Evolutionary conservation across 2,797 vertebrate genomes (phyloP).

Genomic region (Aselliscus stoliczkanus): DNA sequence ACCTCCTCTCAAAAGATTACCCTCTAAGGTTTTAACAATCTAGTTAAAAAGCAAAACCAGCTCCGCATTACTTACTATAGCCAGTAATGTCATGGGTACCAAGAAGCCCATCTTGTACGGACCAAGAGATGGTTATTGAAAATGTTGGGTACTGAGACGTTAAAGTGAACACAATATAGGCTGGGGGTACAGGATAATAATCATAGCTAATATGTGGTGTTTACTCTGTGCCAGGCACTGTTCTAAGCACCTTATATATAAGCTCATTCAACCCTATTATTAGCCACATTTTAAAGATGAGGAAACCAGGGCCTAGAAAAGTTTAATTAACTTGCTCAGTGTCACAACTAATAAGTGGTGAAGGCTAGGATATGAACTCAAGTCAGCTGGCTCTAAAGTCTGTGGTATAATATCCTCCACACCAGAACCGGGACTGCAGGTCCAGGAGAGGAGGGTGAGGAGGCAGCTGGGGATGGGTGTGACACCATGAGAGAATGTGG

Average conservation of each 20-base stretch:
- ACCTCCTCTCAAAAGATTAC: not conserved
- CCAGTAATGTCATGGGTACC: not conserved
- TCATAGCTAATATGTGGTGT: not conserved
- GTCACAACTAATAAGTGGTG: not conserved
- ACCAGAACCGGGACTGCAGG: not conserved
- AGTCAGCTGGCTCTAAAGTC: slow-evolving; percentile 73
- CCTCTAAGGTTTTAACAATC: not conserved
- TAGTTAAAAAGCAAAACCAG: slow-evolving; percentile 10
- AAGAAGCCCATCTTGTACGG: not conserved
- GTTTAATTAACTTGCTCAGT: slow-evolving; percentile 41
- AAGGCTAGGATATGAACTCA: slow-evolving; percentile 88
- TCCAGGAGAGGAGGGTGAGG: not conserved
- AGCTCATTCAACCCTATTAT: slow-evolving; percentile 19
- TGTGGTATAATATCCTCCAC: not conserved
- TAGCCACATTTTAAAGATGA: slow-evolving; percentile 9
- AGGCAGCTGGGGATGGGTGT: slow-evolving; percentile 16
- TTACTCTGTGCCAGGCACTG: not conserved
- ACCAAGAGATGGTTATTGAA: not conserved
- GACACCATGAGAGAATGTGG: not conserved
- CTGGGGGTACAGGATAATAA: not conserved
- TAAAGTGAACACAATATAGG: not conserved
- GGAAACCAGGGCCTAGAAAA: slow-evolving; percentile 74
- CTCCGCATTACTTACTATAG: not conserved
- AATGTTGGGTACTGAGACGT: not conserved
- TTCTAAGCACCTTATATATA: not conserved